phyloP scores from a whole-genome alignment of 2,888 invertebrate genomes.

The Hipparchia sbordonii region DNA sequence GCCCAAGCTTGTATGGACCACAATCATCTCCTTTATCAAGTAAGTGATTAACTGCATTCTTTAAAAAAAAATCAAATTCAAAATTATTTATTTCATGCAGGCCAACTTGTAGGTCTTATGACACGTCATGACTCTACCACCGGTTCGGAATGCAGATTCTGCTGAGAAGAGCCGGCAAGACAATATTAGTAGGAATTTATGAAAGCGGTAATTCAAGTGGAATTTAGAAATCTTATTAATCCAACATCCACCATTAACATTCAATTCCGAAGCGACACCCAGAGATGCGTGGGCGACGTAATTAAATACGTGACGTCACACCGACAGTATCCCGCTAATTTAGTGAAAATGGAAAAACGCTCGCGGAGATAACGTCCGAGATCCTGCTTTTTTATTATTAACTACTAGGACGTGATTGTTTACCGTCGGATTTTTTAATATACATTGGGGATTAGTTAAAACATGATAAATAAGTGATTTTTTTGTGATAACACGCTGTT shows the following conservation, averaged over 20 bases:
- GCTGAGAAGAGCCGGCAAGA: no score
- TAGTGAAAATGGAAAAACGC: slow-evolving; percentile 29
- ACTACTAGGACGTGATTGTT: slow-evolving; percentile 25
- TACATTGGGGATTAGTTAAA: slow-evolving; percentile 7
- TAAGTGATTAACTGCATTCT: no score
- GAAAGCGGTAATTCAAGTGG: no score
- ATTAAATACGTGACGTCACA: slow-evolving; percentile 80
- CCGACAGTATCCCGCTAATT: slow-evolving; percentile 47
- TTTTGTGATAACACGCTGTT: not conserved
- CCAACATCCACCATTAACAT: not conserved
- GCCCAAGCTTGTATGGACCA: no score
- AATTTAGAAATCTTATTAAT: not conserved
- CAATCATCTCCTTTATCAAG: no score
- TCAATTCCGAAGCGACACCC: slow-evolving; percentile 6
- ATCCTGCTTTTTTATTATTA: slow-evolving; percentile 35
- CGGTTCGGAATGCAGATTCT: no score
- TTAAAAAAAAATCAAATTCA: no score
- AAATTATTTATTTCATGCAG: no score
- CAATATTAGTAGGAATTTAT: no score
- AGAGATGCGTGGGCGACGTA: slow-evolving; percentile 51
- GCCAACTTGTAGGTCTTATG: no score
- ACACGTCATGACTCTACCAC: no score
- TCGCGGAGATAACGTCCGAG: slow-evolving; percentile 29
- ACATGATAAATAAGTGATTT: not conserved
- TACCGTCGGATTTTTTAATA: slow-evolving; percentile 4